A percentile compares a stretch with the other conserved stretches of the same genome.
These are phyloP conservation scores for Monarcha castaneiventris DNA, from an alignment of 2,113 vertebrate genomes.

Conservation along the genomic window DNA sequence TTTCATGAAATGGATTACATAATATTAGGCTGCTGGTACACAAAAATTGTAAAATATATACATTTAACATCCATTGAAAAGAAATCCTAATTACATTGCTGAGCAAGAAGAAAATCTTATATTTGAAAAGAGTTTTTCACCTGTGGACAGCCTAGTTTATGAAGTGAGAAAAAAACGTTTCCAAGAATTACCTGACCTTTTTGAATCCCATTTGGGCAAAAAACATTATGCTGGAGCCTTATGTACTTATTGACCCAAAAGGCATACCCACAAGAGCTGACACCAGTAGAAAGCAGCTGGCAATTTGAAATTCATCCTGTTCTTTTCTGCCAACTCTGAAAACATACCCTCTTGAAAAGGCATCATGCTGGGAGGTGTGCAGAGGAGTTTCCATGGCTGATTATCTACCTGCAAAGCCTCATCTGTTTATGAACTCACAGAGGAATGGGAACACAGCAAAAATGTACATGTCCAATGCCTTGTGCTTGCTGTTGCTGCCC, in stretches of 20 bases:
- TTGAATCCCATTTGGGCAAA: not conserved
- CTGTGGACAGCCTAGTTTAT: not conserved
- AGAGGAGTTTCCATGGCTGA: not conserved
- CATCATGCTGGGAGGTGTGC: not conserved
- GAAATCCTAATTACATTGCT: not conserved
- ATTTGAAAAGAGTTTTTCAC: not conserved
- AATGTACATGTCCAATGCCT: rapidly evolving
- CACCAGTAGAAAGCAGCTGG: not conserved
- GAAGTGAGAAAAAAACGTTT: not conserved
- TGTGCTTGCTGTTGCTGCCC: not conserved
- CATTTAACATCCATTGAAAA: not conserved
- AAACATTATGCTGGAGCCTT: not conserved
- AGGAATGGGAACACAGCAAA: not conserved
- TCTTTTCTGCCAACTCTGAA: not conserved
- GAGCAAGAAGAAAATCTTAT: not conserved
- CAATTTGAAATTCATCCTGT: not conserved
- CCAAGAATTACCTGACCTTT: not conserved
- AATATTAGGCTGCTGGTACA: conserved; percentile 4
- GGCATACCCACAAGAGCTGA: not conserved
- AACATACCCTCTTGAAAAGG: not conserved
- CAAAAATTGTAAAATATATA: not conserved
- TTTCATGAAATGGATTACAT: not conserved
- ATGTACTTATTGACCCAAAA: not conserved
- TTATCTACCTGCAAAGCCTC: not conserved
- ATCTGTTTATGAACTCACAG: not conserved